phyloP scores from a whole-genome alignment of 2,113 vertebrate genomes.

The Panurus biarmicus region DNA sequence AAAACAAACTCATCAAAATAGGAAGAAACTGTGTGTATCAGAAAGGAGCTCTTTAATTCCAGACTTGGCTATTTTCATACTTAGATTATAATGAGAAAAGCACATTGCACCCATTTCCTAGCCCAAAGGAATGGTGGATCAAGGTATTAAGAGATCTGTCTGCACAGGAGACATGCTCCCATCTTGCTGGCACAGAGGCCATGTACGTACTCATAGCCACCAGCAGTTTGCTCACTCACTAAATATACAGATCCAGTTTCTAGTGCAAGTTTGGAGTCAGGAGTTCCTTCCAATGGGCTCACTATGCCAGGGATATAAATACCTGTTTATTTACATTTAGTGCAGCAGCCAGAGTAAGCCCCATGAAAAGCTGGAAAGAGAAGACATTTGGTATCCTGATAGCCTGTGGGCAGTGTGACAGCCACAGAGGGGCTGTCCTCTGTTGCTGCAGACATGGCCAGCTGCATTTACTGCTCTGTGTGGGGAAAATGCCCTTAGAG shows the following conservation, averaged over 20 bases:
- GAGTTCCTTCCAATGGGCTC: constrained; percentile 54
- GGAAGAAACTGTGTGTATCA: not conserved
- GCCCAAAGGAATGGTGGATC: not conserved
- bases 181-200: constrained; percentile 41
- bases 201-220: constrained; percentile 45
- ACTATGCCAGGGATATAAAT: constrained; percentile 23
- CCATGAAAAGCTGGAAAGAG: not conserved
- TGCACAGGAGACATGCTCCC: not conserved
- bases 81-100: not conserved
- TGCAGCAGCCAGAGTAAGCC: constrained; percentile 46
- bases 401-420: constrained; percentile 15
- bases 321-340: constrained; percentile 48
- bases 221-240: constrained; percentile 61
- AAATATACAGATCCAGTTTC: constrained; percentile 66
- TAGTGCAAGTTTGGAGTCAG: constrained; percentile 61
- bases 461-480: not conserved
- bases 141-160: not conserved
- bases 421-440: not conserved
- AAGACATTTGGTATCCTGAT: not conserved
- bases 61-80: not conserved
- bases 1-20: not conserved
- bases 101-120: not conserved
- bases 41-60: not conserved
- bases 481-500: not conserved
- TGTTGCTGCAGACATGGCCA: not conserved